Evolutionary conservation across 2,113 vertebrate genomes (phyloP), one percentile per base, ranked within the genome.

Genomic region (Tor tambroides): DNA sequence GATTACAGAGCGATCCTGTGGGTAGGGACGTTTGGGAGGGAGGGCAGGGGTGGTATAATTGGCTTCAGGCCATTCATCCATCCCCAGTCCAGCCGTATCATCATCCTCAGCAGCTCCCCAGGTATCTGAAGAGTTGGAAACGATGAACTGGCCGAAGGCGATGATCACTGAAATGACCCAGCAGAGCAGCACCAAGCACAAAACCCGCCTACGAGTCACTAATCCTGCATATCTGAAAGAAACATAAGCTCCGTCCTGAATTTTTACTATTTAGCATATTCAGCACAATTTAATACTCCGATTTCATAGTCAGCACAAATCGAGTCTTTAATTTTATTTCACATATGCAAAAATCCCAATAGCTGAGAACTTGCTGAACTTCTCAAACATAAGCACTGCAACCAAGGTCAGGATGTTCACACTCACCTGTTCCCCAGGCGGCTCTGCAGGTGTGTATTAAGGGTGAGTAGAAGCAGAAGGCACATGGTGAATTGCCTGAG

Each of bases 401-500:
- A 28, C n/a, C 74, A 76, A 76, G n/a, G 74, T 49, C 6, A n/a
- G 21, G 21, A n/a, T 38, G 30, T 61, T 23, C 11, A 38, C 51
- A 61, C 90, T 88, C 87, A 94, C 95, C 94, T 94, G 83, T 91
- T 88, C 75, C 91, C 91, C 32, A 95, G 89, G 46, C 86, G 87
- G 76, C 89, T 85, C 67, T 90, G 91, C 35, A 96, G 91, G 87
- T 96, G 94, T 75, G 79, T 54, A 10, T 96, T 94, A 90, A 96
- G 84, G 11, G 93, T 94, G 3, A 96, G 93, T 79, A 96, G 90
- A 85, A 96, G 90, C n/a, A 96, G 80, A 87, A 96, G 92, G 82
- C 93, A 93, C 90, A 96, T 91, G 19, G 94, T 96, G 88, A 96
- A 96, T 91, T 96, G 95, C 30, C 91, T 94, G 80, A 95, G 93